Evolutionary conservation across 2,797 vertebrate genomes (phyloP), one percentile per base, ranked within the genome.

Genomic region (Pseudochirops cupreus): DNA sequence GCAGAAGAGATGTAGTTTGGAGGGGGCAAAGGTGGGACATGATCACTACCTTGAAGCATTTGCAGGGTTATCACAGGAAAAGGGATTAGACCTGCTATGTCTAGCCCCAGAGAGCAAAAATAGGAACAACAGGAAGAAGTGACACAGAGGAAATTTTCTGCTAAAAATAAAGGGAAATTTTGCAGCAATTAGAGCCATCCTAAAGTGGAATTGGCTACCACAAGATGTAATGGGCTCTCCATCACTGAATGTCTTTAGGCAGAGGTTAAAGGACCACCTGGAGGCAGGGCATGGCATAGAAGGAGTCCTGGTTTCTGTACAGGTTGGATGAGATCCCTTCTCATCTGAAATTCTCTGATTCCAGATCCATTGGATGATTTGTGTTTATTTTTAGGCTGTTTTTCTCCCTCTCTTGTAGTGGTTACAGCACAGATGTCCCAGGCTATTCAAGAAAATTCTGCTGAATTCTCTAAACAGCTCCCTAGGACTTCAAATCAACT

Each of bases 341-440:
- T 56, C 26, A 50, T 94, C 55, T 55, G 46, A 59, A 93, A 87
- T 46, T 82, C 55, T 91, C 74, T 28, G 55, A 91, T 82, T 93
- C 95, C 50, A 62, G 52, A 26, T 39, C 39, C 74, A 87, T 21
- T 87, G 33, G 52, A 62, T 12, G 28, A 90, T 95, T 53, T 62
- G 91, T 94, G 12, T 26, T 53, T 59, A 82, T 26, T 74, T 92
- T 58, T 58, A 67, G 52, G 26, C 46, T 33, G 56, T 93, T 96
- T 92, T 96, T 58, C 55, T 94, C 92, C 56, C 1, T 82, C 95
- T 93, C 46, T 90, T 93, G 82, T 94, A 95, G 87, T 95, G 93
- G 93, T 58, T 18, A 91, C 18, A 62, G 92, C 90, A 56, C 90
- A 54, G 46, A 96, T 58, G 90, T 90, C 74, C 74, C 39, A 50